Evolutionary conservation across 1,140 invertebrate species (phyloP), one percentile per base, ranked within the genome.

Genomic region (Ips typographus): DNA sequence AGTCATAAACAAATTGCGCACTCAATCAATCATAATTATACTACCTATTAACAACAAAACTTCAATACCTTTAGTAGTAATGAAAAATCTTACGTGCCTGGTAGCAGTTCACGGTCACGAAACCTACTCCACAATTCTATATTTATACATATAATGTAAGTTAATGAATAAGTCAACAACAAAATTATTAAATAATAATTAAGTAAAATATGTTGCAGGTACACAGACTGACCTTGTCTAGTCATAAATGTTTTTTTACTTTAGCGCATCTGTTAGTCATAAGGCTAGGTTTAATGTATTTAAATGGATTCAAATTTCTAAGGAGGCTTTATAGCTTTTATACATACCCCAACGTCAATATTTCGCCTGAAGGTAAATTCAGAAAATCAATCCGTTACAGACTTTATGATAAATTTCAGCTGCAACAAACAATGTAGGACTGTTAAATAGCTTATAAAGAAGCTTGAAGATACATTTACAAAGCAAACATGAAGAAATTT

Each of bases 241-340:
- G 37, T 59, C 40, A 63, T 51, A 68, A 68, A 8, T 49, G 22
- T 22, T 22, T 22, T 22, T 22, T 22, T 22, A 22, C 22, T 22
- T 66, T 42, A 63, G 58, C 38, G 36, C 42, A 44, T 52, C 38
- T 36, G 47, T 63, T 58, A 36, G 60, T 47, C 60, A 63, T 63
- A 47, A 62, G 52, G 52, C 82, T 80, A 66, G 81, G 82, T 82
- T 75, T 82, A 82, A 80, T 80, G 79, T 82, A 77, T 70, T 42
- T 71, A 58, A 44, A 43, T 68, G 40, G 60, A 68, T 56, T 56
- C 57, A 51, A 55, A 49, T 71, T 42, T 4, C 38, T 58, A 40
- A 58, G 40, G 52, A 22, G 22, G 22, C 22, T 22, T 22, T 22
- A 22, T 22, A 22, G 22, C 22, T 22, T 22, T 22, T 5, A 4